phyloP scores from a whole-genome alignment of 2,888 invertebrate species.

The Acleris sparsana region DNA sequence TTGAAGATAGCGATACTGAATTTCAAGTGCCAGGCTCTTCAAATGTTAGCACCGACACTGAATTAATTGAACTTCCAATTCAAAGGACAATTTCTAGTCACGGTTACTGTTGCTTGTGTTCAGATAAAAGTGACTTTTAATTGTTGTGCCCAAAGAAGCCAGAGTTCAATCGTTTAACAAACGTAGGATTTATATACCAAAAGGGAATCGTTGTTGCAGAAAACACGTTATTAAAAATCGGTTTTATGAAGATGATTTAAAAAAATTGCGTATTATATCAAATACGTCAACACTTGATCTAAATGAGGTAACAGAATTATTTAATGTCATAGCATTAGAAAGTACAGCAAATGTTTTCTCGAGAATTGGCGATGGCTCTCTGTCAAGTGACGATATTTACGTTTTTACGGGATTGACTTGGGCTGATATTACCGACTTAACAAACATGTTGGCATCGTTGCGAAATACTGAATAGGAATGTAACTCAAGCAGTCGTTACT shows the following conservation, averaged over 20 bases:
- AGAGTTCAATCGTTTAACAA: constrained; percentile 9
- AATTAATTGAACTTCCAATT: too few species aligned
- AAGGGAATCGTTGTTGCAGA: too few species aligned
- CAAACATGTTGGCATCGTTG: not conserved
- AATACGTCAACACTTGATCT: too few species aligned
- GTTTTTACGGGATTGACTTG: not conserved
- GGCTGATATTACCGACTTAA: not conserved
- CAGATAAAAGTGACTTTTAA: constrained; percentile 15
- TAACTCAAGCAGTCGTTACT: not conserved
- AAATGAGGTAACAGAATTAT: not conserved
- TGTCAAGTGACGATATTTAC: not conserved
- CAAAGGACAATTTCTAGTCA: too few species aligned
- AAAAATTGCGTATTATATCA: too few species aligned
- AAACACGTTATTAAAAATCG: too few species aligned
- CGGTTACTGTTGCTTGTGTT: constrained; percentile 7
- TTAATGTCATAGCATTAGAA: not conserved
- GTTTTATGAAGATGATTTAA: too few species aligned
- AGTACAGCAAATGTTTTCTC: not conserved
- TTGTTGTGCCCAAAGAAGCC: constrained; percentile 21
- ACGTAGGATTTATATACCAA: too few species aligned
- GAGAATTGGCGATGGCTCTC: not conserved
- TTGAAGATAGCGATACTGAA: too few species aligned
- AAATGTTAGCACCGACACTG: too few species aligned
- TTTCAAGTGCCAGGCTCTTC: too few species aligned
- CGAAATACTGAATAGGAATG: not conserved